Percentiles rank a stretch among this genome's conserved stretches.
Conservation (phyloP, 2,113 vertebrate species). For the Jacana jacana region DNA sequence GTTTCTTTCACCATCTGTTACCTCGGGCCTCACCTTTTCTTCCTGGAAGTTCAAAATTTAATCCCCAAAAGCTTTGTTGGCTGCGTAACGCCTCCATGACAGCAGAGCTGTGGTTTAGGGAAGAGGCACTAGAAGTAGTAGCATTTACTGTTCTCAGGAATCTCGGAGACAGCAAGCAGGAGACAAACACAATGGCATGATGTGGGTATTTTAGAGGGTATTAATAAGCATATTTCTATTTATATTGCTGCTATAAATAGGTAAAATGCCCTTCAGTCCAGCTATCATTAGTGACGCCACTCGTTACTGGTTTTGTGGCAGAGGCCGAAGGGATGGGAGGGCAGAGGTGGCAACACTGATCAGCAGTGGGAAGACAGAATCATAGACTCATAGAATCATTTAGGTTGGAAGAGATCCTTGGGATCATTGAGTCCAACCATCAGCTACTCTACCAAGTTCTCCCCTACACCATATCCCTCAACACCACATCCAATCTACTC, state of each 20-base stretch:
- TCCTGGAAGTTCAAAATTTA: not conserved
- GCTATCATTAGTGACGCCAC: not conserved
- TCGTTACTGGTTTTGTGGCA: not conserved
- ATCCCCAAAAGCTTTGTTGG: not conserved
- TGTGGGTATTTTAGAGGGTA: not conserved
- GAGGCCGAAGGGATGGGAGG: not conserved
- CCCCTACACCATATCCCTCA: too few relatives aligned
- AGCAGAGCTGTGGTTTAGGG: not conserved
- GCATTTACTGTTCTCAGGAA: not conserved
- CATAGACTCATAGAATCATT: too few relatives aligned
- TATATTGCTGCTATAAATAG: constrained; percentile 5
- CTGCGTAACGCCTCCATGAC: not conserved
- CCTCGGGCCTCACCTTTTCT: not conserved
- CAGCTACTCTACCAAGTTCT: too few relatives aligned
- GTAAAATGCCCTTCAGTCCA: not conserved
- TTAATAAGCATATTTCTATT: not conserved
- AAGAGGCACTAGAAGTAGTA: not conserved
- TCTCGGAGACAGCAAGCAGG: not conserved
- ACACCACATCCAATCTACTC: too few relatives aligned
- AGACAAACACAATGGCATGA: not conserved
- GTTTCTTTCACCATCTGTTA: not conserved
- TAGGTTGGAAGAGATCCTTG: too few relatives aligned
- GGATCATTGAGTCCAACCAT: too few relatives aligned
- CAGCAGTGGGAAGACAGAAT: too few relatives aligned
- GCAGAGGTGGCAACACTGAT: not conserved